A percentile compares a stretch with the other conserved stretches of the same genome.
Conservation (phyloP, 2,888 invertebrate genomes). For the Blera fallax region DNA sequence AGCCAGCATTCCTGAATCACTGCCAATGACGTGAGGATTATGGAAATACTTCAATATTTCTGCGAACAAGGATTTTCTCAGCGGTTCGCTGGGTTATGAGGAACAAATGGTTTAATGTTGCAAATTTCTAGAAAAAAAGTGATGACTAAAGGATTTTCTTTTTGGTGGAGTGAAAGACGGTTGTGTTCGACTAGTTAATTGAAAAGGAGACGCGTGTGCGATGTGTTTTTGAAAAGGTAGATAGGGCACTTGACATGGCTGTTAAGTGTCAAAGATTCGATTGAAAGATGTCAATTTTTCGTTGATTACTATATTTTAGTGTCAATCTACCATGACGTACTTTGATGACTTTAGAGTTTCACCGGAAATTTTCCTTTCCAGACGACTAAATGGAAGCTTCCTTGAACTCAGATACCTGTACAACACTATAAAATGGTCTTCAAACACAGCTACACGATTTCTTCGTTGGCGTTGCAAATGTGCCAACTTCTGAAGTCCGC, state of each 20-base stretch:
- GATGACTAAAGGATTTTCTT: background rate
- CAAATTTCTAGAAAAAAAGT: background rate
- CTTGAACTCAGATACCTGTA: too few relatives aligned
- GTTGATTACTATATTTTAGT: too few relatives aligned
- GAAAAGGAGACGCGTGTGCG: background rate
- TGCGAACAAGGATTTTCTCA: background rate
- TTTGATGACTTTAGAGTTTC: too few relatives aligned
- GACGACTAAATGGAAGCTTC: too few relatives aligned
- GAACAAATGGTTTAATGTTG: background rate
- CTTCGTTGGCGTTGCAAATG: too few relatives aligned
- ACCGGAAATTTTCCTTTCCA: too few relatives aligned
- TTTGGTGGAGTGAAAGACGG: background rate
- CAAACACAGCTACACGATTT: too few relatives aligned
- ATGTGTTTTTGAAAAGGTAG: background rate
- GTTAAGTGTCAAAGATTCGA: background rate
- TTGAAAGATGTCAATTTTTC: background rate
- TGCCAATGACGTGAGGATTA: background rate
- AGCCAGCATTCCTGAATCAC: background rate
- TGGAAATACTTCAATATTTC: constrained; percentile 3
- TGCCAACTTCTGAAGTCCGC: too few relatives aligned
- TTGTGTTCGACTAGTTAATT: background rate
- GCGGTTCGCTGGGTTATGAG: background rate
- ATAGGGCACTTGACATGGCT: background rate
- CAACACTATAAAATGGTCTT: too few relatives aligned
- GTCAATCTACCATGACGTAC: too few relatives aligned